phyloP scores from a whole-genome alignment of 2,113 vertebrate genomes.

The Xiphophorus hellerii region DNA sequence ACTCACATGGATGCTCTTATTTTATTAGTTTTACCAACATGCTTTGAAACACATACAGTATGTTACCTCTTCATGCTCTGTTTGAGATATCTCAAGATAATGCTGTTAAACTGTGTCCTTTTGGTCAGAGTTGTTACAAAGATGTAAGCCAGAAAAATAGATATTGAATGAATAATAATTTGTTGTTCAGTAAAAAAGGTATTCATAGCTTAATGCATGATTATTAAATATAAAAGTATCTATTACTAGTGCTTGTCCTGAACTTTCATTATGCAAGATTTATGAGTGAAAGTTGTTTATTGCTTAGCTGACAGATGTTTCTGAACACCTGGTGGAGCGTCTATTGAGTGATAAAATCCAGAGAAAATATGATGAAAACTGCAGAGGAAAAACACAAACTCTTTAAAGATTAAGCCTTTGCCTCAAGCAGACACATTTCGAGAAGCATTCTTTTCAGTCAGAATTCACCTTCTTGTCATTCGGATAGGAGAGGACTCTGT shows the following conservation, averaged over 20 bases:
- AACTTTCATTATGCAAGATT: background rate
- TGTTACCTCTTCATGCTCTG: background rate
- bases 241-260: background rate
- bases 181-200: background rate
- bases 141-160: background rate
- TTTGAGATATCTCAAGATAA: background rate
- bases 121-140: background rate
- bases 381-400: conserved; percentile 8
- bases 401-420: conserved; percentile 14
- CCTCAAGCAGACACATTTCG: background rate
- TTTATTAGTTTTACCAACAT: background rate
- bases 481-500: background rate
- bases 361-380: background rate
- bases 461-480: conserved; percentile 5
- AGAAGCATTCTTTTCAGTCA: conserved; percentile 3
- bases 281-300: background rate
- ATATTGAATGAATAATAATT: background rate
- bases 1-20: background rate
- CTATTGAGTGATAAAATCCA: conserved; percentile 12
- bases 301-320: conserved; percentile 11
- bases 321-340: conserved; percentile 12
- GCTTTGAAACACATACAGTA: background rate
- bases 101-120: background rate
- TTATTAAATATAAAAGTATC: background rate
- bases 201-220: background rate